Evolutionary conservation across 2,113 vertebrate species (phyloP), one percentile per base, ranked within the genome.

Genomic region (Mobula hypostoma): DNA sequence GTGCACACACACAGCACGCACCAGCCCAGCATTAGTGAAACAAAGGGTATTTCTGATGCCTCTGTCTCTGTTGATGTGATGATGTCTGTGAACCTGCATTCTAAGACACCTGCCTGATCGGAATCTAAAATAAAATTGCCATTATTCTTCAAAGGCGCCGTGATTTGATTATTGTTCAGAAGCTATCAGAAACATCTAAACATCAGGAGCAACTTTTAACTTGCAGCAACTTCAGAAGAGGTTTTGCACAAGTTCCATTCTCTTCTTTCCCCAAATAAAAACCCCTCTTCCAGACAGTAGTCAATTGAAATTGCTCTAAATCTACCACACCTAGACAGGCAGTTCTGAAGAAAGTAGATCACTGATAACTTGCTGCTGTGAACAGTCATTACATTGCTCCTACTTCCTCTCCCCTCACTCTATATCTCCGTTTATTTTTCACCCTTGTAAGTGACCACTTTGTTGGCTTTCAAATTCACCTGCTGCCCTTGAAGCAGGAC

Each of bases 121-220:
- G 61, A 90, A 90, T 90, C 85, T 90, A 90, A 90, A 90, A 66
- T 66, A 90, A 90, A 90, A 90, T 90, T 61, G 15, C 61, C 61
- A 90, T 32, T 90, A 61, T 90, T 90, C 85, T 90, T 90, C 85
- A 90, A 90, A 90, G 61, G 14, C n/a, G 58, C 29, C 58, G 63
- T 66, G 85, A 90, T 36, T 90, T 90, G 85, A 63, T 90, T 36
- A 90, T 90, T 90, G 85, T 90, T 90, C 85, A 68, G 63, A 68
- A 66, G 85, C 61, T 66, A 88, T n/a, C 63, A n/a, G 85, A 24
- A 61, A 15, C 56, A 87, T 63, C 24, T 56, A 66, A 66, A n/a
- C 85, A 68, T 32, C 29, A 90, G 58, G 85, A 90, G 66, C 14
- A 66, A 90, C 72, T 24, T 90, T 90, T 90, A 90, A 68, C 85